Conservation (phyloP, 2,797 vertebrate genomes). For the Acestrorhynchus altus region DNA sequence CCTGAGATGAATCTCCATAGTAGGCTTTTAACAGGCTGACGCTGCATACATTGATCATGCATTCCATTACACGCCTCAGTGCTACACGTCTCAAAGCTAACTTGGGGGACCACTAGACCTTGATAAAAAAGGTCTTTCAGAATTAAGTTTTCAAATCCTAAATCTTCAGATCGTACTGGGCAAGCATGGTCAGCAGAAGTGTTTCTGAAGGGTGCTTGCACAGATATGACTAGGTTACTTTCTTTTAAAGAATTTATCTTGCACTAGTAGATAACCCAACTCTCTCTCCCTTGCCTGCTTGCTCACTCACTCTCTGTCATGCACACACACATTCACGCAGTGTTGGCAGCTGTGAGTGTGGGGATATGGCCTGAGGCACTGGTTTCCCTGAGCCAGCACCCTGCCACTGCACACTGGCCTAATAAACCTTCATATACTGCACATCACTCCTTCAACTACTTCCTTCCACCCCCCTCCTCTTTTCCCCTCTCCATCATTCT, state of each 20-base stretch:
- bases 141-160: slow-evolving; percentile 2
- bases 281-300: not conserved
- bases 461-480: not conserved
- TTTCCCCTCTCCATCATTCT: not conserved
- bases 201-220: not conserved
- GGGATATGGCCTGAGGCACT: slow-evolving; percentile 65
- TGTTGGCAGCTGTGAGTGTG: slow-evolving; percentile 58
- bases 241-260: slow-evolving; percentile 9
- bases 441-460: slow-evolving; percentile 19
- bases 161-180: not conserved
- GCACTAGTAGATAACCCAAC: not conserved
- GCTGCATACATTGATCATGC: slow-evolving; percentile 29
- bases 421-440: slow-evolving; percentile 65
- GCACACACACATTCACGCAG: not conserved
- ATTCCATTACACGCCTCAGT: slow-evolving; percentile 36
- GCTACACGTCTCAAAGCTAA: slow-evolving; percentile 2
- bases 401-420: slow-evolving; percentile 62
- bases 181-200: not conserved
- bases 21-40: slow-evolving; percentile 28
- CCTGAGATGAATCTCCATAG: slow-evolving; percentile 25
- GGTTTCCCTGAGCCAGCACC: slow-evolving; percentile 72
- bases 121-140: not conserved
- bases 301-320: not conserved
- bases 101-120: not conserved
- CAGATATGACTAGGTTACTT: not conserved